Base-by-base conservation (phyloP, 2,113 vertebrate genomes). In the Dicaeum eximium region DNA sequence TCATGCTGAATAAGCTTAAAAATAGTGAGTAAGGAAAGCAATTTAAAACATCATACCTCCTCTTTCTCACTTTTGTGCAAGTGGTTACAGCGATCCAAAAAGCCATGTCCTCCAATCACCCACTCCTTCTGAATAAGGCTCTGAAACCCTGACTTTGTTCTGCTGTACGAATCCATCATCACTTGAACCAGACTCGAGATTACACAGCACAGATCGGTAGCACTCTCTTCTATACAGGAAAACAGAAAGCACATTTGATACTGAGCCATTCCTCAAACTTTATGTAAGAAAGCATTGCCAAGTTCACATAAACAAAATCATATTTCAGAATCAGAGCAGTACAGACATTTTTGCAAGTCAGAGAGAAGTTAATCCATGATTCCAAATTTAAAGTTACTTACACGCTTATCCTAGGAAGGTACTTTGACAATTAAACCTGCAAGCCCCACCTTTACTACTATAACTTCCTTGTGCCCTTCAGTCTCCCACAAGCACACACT, bases 51-150 rank as follows among this genome's bases (percentile, higher is more conserved):
- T 45, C 80, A 31, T 95, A 98, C 98, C 97, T 98, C 98, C 25
- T 99, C 98, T 92, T 98, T 99, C 86, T 99, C 98, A 80, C 95
- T 99, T 95, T 97, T 98, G 61, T 96, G 98, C 28, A 99, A 97
- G 80, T 98, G 98, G 96, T 99, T 99, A 86, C 98, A 99, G 80
- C 98, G 98, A 93, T 99, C 98, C 90, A 99, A 93, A 95, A 99
- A 99, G 35, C 96, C 75, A 61, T 99, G 98, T 53, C 98, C 98
- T 14, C 98, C 99, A 85, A 98, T 95, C 74, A 99, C 92, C 99
- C 99, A 99, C 70, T 99, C 99, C 93, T 99, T 99, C 88, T 99
- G 98, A 92, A 99, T 87, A 47, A 99, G 98, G 92, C 98, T 98
- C 97, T 99, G 98, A 98, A 99, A 99, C 21, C 98, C 98, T 25